A percentile compares a stretch with the other conserved stretches of the same genome.
Evolutionary conservation across 1,140 invertebrate genomes (phyloP).

Genomic region (Monomorium pharaonis): DNA sequence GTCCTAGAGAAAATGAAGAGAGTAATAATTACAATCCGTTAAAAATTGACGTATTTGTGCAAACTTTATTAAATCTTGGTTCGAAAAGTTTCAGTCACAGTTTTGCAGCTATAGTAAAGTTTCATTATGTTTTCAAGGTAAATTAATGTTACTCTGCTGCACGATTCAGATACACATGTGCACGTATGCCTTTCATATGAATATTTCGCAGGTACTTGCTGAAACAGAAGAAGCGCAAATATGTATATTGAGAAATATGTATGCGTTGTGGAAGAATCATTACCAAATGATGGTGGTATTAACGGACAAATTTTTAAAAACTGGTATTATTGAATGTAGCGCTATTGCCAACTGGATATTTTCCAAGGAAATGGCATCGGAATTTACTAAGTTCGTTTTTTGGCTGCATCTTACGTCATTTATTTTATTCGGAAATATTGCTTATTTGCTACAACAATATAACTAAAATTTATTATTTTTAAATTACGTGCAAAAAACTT

Average conservation of each 20-base stretch:
- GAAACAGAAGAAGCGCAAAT: constrained; percentile 98
- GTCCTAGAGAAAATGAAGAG: constrained; percentile 90
- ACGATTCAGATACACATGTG: not conserved
- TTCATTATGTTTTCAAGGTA: constrained; percentile 97
- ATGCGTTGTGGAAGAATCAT: constrained; percentile 97
- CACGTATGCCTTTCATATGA: not conserved
- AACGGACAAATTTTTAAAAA: constrained; percentile 98
- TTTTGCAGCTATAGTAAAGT: constrained; percentile 98
- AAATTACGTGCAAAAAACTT: too few relatives aligned
- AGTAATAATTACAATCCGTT: constrained; percentile 92
- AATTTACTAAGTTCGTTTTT: constrained; percentile 93
- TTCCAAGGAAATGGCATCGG: constrained; percentile 96
- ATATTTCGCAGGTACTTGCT: constrained; percentile 89
- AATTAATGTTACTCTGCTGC: not conserved
- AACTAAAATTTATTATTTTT: too few relatives aligned
- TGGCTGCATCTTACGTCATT: not conserved
- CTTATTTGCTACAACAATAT: too few relatives aligned
- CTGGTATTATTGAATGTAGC: constrained; percentile 98
- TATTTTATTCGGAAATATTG: not conserved
- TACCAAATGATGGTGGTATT: constrained; percentile 99
- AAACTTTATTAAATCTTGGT: constrained; percentile 96
- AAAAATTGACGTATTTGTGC: constrained; percentile 98
- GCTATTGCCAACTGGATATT: constrained; percentile 99
- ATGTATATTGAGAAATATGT: constrained; percentile 96
- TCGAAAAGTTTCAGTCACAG: constrained; percentile 99